These are phyloP conservation scores for Stichodactyla helianthus DNA, from an alignment of 64 coral and sea anemone genomes.

Conservation along the genomic window DNA sequence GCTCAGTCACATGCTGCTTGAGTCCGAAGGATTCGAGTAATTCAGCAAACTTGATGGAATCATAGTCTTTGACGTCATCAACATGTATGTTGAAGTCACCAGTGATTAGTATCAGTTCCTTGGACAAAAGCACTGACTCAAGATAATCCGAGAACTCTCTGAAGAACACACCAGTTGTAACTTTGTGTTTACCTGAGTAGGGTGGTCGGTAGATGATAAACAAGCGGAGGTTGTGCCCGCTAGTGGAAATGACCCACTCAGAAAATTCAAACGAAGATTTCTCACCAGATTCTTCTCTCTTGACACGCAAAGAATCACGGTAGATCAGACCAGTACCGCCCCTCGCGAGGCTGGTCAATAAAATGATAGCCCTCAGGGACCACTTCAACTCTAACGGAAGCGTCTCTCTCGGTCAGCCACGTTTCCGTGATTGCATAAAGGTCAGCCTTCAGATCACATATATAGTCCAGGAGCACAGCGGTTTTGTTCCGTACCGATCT, in stretches of 20 bases:
- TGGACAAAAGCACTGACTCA: constrained; percentile 25
- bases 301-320: constrained; percentile 7
- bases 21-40: no score
- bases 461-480: constrained; percentile 5
- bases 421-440: constrained; percentile 43
- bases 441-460: constrained; percentile 22
- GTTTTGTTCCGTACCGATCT: constrained; percentile 34
- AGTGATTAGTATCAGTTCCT: no score
- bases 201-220: constrained; percentile 30
- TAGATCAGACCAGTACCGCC: constrained; percentile 17
- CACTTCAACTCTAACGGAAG: constrained; percentile 25
- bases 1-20: no score
- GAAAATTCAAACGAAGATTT: constrained; percentile 27
- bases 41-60: no score
- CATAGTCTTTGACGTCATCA: no score
- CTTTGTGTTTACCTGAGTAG: constrained; percentile 19
- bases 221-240: not conserved
- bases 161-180: constrained; percentile 37
- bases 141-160: constrained; percentile 33
- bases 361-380: constrained; percentile 13
- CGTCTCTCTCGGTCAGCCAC: constrained; percentile 24
- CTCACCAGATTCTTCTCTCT: constrained; percentile 13
- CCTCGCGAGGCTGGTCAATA: constrained; percentile 10
- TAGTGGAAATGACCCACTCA: constrained; percentile 5
- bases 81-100: constrained; percentile 31